Conservation (phyloP, 2,797 vertebrate species). For the Danio tinwini region DNA sequence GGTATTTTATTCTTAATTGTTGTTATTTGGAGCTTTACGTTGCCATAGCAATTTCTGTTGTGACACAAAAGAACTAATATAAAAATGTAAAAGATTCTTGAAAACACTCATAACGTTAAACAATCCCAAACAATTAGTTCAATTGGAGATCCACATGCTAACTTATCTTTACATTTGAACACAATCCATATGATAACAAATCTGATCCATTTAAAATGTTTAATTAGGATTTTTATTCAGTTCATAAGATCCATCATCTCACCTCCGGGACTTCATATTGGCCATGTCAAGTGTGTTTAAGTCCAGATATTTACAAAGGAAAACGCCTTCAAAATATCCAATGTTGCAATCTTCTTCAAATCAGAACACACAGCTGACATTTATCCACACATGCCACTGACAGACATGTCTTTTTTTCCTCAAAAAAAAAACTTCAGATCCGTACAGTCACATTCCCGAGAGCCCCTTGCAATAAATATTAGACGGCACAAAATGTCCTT, state of each 20-base stretch:
- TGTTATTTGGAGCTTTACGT: not conserved
- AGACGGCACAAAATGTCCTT: conserved; percentile 30
- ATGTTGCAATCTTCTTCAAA: conserved; percentile 60
- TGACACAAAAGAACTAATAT: not conserved
- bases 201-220: not conserved
- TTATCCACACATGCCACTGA: conserved; percentile 70
- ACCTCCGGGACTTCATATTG: conserved; percentile 79
- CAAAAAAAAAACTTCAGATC: conserved; percentile 2
- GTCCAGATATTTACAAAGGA: conserved; percentile 19
- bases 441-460: conserved; percentile 27
- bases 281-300: conserved; percentile 70
- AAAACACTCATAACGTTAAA: not conserved
- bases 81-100: not conserved
- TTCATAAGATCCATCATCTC: conserved; percentile 53
- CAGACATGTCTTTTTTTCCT: conserved; percentile 56
- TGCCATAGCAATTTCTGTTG: conserved; percentile 13
- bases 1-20: not conserved
- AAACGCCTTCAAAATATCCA: conserved; percentile 37
- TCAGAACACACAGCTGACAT: conserved; percentile 60
- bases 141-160: not conserved
- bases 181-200: not conserved
- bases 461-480: conserved; percentile 6
- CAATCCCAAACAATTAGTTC: too few relatives aligned
- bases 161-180: not conserved
- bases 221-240: not conserved